These are phyloP conservation scores for Amia ocellicauda DNA, from an alignment of 2,113 vertebrate genomes.

Conservation along the genomic window DNA sequence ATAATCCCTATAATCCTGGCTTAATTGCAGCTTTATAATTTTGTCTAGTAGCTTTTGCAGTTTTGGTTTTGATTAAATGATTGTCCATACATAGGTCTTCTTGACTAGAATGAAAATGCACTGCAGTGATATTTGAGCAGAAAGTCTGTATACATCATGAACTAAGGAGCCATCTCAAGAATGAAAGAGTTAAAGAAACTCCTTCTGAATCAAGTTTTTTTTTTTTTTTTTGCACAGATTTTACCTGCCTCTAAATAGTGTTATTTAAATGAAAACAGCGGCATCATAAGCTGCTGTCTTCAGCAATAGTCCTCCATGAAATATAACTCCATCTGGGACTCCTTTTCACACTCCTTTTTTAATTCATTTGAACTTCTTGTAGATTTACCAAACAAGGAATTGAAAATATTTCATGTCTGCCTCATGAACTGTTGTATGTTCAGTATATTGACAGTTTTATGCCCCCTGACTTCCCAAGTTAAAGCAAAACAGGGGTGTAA, in stretches of 20 bases:
- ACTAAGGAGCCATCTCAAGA: conserved; percentile 35
- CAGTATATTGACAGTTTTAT: neutral
- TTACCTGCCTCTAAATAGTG: conserved; percentile 3
- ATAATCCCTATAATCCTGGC: conserved; percentile 44
- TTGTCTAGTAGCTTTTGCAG: conserved; percentile 48
- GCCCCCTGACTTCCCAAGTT: neutral
- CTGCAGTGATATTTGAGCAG: conserved; percentile 38
- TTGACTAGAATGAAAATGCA: conserved; percentile 50
- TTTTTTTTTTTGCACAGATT: conserved; percentile 20
- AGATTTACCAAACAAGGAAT: neutral
- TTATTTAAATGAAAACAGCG: neutral
- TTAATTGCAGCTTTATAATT: conserved; percentile 51
- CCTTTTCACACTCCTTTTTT: neutral
- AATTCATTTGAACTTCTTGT: neutral
- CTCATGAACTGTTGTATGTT: neutral
- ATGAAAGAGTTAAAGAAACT: conserved; percentile 22
- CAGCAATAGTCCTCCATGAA: neutral
- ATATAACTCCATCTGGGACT: neutral
- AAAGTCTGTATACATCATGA: conserved; percentile 24
- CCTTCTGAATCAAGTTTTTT: conserved; percentile 25
- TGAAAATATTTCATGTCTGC: neutral
- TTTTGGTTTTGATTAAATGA: conserved; percentile 57
- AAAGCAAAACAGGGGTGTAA: neutral
- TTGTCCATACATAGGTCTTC: conserved; percentile 37
- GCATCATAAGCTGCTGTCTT: neutral